Evolutionary conservation across 2,888 invertebrate species (phyloP).

Genomic region (Leptopterna dolabrata): DNA sequence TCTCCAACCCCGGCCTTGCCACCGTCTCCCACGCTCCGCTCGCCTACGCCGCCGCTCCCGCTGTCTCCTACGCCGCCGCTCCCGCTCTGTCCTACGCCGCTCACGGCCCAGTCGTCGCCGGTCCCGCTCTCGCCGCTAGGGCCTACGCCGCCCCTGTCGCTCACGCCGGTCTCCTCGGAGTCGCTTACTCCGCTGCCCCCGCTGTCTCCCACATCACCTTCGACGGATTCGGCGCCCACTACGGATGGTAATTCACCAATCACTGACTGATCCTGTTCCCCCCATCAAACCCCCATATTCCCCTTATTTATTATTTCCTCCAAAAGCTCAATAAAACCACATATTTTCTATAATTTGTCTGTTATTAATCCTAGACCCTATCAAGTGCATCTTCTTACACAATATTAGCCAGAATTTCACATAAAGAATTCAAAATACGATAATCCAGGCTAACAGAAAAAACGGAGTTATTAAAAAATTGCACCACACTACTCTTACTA

Average conservation of each 20-base stretch:
- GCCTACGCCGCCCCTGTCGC: conserved; percentile 69
- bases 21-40: conserved; percentile 66
- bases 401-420: too few relatives aligned
- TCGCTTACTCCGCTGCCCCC: conserved; percentile 62
- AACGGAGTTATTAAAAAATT: too few relatives aligned
- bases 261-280: conserved; percentile 36
- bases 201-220: conserved; percentile 64
- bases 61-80: conserved; percentile 71
- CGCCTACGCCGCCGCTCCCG: conserved; percentile 70
- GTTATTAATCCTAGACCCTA: too few relatives aligned
- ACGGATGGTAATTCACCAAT: conserved; percentile 59
- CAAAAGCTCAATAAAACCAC: conserved; percentile 12
- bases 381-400: too few relatives aligned
- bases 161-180: conserved; percentile 61
- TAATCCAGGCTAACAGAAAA: too few relatives aligned
- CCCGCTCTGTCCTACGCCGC: conserved; percentile 65
- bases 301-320: conserved; percentile 35
- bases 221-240: conserved; percentile 62
- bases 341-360: conserved; percentile 68
- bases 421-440: too few relatives aligned
- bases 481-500: too few relatives aligned
- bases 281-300: conserved; percentile 42
- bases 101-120: conserved; percentile 64
- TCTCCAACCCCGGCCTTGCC: conserved; percentile 72
- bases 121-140: conserved; percentile 59